phyloP scores from a whole-genome alignment of 2,888 invertebrate genomes.

The Xestia c-nigrum region DNA sequence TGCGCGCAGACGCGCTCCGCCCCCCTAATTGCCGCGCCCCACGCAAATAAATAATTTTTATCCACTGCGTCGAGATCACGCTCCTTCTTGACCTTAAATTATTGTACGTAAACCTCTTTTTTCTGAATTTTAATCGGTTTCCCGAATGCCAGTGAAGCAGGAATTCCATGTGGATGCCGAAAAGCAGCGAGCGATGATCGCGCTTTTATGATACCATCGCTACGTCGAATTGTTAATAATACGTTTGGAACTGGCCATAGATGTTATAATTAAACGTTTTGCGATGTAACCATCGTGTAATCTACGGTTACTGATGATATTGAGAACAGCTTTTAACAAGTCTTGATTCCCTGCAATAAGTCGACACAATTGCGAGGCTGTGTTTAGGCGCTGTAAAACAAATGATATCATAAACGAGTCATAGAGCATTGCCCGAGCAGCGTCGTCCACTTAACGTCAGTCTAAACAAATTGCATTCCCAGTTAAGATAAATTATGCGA shows the following conservation, averaged over 20 bases:
- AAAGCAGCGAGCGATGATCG: slow-evolving; percentile 76
- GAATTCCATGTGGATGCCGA: slow-evolving; percentile 73
- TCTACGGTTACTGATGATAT: slow-evolving; percentile 35
- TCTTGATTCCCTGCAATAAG: slow-evolving; percentile 24
- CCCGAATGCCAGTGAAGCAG: slow-evolving; percentile 73
- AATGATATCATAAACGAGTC: slow-evolving; percentile 67
- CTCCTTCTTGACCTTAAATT: slow-evolving; percentile 88
- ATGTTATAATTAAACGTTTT: slow-evolving; percentile 77
- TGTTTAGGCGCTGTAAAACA: slow-evolving; percentile 64
- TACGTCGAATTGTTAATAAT: slow-evolving; percentile 87
- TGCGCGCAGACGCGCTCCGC: slow-evolving; percentile 87
- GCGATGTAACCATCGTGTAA: slow-evolving; percentile 46
- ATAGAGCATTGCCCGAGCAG: slow-evolving; percentile 63
- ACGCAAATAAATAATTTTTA: slow-evolving; percentile 91
- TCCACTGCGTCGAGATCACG: slow-evolving; percentile 84
- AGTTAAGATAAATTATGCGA: slow-evolving; percentile 75
- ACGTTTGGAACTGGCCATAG: slow-evolving; percentile 73
- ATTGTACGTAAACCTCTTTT: slow-evolving; percentile 84
- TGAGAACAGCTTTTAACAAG: slow-evolving; percentile 8
- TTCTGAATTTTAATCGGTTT: slow-evolving; percentile 85
- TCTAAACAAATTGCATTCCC: slow-evolving; percentile 77
- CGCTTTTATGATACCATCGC: slow-evolving; percentile 78
- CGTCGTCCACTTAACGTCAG: slow-evolving; percentile 68
- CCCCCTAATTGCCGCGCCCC: slow-evolving; percentile 90
- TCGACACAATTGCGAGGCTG: slow-evolving; percentile 38